A percentile compares a stretch with the other conserved stretches of the same genome.
Evolutionary conservation across 2,888 invertebrate genomes (phyloP).

Genomic region (Athripsodes cinereus): DNA sequence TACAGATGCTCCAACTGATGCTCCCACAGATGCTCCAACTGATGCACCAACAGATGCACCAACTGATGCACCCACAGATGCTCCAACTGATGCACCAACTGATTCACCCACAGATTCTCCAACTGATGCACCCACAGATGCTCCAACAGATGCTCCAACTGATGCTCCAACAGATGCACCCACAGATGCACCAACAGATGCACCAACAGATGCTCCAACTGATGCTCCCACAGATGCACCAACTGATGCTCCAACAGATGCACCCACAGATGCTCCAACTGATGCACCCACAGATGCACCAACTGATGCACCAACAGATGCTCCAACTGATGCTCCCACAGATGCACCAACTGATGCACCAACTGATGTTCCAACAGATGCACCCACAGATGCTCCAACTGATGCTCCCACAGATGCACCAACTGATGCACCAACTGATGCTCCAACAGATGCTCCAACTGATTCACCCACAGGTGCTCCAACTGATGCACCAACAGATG

Average conservation of each 20-base stretch:
- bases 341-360: constrained; percentile 3
- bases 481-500: constrained; percentile 13
- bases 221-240: constrained; percentile 12
- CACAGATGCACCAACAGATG: constrained; percentile 5
- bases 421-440: constrained; percentile 7
- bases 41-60: constrained; percentile 14
- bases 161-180: constrained; percentile 6
- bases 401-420: constrained; percentile 5
- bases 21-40: constrained; percentile 14
- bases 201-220: constrained; percentile 8
- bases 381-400: constrained; percentile 6
- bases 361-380: constrained; percentile 10
- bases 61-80: constrained; percentile 14
- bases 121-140: constrained; percentile 9
- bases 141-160: constrained; percentile 7
- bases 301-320: constrained; percentile 15
- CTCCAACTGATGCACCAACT: constrained; percentile 6
- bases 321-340: constrained; percentile 14
- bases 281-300: constrained; percentile 14
- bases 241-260: constrained; percentile 8
- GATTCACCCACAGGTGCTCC: constrained; percentile 6
- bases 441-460: constrained; percentile 8
- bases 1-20: constrained; percentile 6
- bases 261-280: constrained; percentile 9
- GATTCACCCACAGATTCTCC: constrained; percentile 9